phyloP scores from a whole-genome alignment of 2,797 vertebrate genomes.

The Poecilia gillii region DNA sequence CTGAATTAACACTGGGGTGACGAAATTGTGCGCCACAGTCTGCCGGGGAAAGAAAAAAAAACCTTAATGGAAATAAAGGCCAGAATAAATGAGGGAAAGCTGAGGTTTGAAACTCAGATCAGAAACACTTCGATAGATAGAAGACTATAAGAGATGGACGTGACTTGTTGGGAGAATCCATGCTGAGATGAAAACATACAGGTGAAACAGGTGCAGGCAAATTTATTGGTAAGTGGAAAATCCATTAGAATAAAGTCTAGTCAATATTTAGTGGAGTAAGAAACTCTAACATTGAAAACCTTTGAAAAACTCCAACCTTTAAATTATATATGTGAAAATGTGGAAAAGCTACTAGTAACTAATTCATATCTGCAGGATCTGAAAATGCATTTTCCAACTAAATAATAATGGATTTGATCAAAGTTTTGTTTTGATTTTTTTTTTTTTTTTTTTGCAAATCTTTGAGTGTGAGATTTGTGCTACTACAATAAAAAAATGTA shows the following conservation, averaged over 20 bases:
- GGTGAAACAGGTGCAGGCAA: neutral
- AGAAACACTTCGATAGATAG: neutral
- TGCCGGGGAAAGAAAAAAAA: neutral
- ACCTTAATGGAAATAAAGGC: neutral
- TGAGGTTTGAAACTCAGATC: slow-evolving; percentile 20
- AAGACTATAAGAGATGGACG: neutral
- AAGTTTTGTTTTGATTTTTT: too few species aligned
- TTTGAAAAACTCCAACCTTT: neutral
- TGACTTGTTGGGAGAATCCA: neutral
- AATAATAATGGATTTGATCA: too few species aligned
- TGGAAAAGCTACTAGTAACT: neutral
- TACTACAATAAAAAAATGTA: too few species aligned
- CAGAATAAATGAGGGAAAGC: too few species aligned
- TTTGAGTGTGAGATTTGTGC: too few species aligned
- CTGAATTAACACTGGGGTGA: slow-evolving; percentile 1
- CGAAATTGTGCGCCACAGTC: neutral
- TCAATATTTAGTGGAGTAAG: neutral
- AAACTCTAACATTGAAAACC: neutral
- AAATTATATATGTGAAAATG: neutral
- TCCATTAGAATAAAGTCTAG: neutral
- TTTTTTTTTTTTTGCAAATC: too few species aligned
- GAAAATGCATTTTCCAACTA: too few species aligned
- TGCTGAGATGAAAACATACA: neutral
- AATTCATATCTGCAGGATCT: too few species aligned
- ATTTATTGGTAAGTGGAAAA: neutral